Evolutionary conservation across 2,888 invertebrate species (phyloP).

Genomic region (Archips crataeganus): DNA sequence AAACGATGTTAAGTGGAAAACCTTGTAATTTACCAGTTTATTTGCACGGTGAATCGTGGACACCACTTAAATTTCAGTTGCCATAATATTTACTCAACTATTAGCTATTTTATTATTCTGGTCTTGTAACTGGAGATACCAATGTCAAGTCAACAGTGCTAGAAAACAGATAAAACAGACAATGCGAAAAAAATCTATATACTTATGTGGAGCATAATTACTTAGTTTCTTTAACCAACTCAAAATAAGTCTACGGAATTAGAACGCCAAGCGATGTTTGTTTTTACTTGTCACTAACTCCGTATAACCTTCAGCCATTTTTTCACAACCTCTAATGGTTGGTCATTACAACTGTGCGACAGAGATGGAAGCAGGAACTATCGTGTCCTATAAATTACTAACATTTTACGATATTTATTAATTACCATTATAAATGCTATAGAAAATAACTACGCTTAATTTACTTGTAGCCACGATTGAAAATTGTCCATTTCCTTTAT

Average conservation of each 20-base stretch:
- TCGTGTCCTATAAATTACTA: slow-evolving; percentile 8
- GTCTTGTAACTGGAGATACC: no score
- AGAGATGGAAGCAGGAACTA: slow-evolving; percentile 64
- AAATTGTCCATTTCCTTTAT: slow-evolving; percentile 35
- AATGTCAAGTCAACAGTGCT: no score
- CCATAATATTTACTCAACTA: no score
- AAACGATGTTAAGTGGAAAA: no score
- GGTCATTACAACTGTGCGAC: slow-evolving; percentile 49
- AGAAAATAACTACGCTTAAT: slow-evolving; percentile 16
- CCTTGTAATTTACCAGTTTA: no score
- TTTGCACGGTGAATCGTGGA: no score
- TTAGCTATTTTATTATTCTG: no score
- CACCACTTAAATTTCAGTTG: no score
- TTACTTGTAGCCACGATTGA: slow-evolving; percentile 9
- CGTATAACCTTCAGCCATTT: slow-evolving; percentile 21
- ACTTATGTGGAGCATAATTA: neutral
- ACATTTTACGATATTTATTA: slow-evolving; percentile 9
- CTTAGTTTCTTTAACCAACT: neutral
- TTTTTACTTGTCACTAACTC: slow-evolving; percentile 6
- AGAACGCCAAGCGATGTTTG: slow-evolving; percentile 1
- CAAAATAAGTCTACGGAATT: slow-evolving; percentile 2
- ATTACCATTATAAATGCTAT: slow-evolving; percentile 14
- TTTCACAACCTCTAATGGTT: slow-evolving; percentile 20
- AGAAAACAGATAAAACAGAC: no score
- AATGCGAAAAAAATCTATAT: no score